Evolutionary conservation across 2,888 invertebrate species (phyloP).

Genomic region (Lepidochrysops patricia): DNA sequence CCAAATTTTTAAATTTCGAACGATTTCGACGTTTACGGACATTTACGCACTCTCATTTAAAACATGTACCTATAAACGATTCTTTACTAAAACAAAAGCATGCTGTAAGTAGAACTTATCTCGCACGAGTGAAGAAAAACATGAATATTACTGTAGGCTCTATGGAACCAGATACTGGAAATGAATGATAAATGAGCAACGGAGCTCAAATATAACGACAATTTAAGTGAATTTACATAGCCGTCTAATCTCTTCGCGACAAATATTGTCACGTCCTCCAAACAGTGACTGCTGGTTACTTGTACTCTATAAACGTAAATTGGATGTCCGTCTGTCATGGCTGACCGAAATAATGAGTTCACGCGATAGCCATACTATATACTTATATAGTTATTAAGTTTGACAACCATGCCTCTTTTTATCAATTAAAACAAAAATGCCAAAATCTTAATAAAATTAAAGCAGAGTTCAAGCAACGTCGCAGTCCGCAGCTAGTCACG

Average conservation of each 20-base stretch:
- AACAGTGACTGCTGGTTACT: not conserved
- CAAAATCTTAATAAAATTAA: not conserved
- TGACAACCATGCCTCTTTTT: too few relatives aligned
- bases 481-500: not conserved
- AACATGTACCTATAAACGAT: too few relatives aligned
- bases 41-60: too few relatives aligned
- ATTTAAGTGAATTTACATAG: not conserved
- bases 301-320: not conserved
- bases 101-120: too few relatives aligned
- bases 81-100: too few relatives aligned
- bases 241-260: not conserved
- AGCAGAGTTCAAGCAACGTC: not conserved
- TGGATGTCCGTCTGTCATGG: not conserved
- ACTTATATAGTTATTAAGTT: too few relatives aligned
- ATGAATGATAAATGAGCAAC: not conserved
- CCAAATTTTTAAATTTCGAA: too few relatives aligned
- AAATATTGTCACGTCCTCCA: not conserved
- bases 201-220: not conserved
- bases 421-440: too few relatives aligned
- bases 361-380: too few relatives aligned
- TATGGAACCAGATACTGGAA: not conserved
- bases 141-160: too few relatives aligned
- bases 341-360: not conserved
- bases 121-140: too few relatives aligned
- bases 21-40: too few relatives aligned